phyloP scores from a whole-genome alignment of 1,140 invertebrate species.

The Pomacea maculata region DNA sequence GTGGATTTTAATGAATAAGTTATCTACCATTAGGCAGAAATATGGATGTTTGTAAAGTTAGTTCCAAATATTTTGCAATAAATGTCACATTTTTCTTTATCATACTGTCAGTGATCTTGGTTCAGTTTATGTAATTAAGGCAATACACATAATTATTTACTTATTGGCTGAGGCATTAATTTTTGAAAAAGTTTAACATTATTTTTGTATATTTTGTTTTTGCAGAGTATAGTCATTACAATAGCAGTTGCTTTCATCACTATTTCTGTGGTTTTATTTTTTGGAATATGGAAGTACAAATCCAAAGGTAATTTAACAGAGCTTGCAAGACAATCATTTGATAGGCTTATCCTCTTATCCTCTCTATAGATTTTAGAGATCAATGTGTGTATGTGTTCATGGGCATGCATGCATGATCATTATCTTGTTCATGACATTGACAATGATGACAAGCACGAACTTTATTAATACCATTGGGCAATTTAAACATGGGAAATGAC shows the following conservation, averaged over 20 bases:
- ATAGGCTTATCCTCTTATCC: too few relatives aligned
- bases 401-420: too few relatives aligned
- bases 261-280: conserved; percentile 46
- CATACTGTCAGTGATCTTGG: not conserved
- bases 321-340: too few relatives aligned
- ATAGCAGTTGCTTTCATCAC: conserved; percentile 47
- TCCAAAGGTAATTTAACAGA: conserved; percentile 45
- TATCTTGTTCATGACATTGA: too few relatives aligned
- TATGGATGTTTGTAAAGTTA: not conserved
- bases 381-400: too few relatives aligned
- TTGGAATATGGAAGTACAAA: conserved; percentile 55
- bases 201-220: conserved; percentile 13
- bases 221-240: conserved; percentile 53
- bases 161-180: not conserved
- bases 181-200: not conserved
- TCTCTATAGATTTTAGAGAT: too few relatives aligned
- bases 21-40: not conserved
- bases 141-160: not conserved
- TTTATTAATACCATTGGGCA: too few relatives aligned
- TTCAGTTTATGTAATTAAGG: not conserved
- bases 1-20: too few relatives aligned
- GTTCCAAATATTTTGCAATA: not conserved
- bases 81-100: not conserved
- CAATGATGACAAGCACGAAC: too few relatives aligned
- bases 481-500: too few relatives aligned